These are phyloP conservation scores for Hippasteria phrygiana DNA, from an alignment of 53 echinoderm and acorn worm species.

Conservation along the genomic window DNA sequence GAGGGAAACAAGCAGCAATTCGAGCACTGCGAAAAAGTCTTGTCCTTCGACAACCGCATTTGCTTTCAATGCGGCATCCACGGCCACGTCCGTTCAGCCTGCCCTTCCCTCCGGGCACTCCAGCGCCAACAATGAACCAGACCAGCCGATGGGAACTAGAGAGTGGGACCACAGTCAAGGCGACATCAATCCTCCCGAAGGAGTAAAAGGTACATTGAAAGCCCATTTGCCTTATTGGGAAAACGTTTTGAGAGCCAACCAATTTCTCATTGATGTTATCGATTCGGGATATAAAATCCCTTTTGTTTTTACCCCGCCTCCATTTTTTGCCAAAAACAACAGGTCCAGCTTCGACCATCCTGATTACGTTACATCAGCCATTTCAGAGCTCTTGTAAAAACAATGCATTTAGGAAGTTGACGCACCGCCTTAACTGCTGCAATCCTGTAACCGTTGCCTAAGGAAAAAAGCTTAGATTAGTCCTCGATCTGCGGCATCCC, in stretches of 20 bases:
- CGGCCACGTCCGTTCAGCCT: constrained; percentile 19
- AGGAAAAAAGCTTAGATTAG: constrained; percentile 33
- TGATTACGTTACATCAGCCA: constrained; percentile 5
- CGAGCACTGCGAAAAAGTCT: no score
- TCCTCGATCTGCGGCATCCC: constrained; percentile 23
- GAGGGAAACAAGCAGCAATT: no score
- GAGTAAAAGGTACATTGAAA: constrained; percentile 62
- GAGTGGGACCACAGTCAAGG: constrained; percentile 24
- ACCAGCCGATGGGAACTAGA: constrained; percentile 31
- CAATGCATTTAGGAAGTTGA: background rate
- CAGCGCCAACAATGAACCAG: constrained; percentile 11
- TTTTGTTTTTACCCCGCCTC: constrained; percentile 10
- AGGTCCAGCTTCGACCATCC: constrained; percentile 21
- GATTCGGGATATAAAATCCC: constrained; percentile 35
- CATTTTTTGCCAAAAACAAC: constrained; percentile 45
- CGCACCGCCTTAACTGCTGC: background rate
- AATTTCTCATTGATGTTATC: constrained; percentile 39
- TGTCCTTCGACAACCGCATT: no score
- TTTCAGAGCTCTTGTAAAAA: background rate
- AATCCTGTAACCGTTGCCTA: constrained; percentile 13
- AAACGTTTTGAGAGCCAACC: constrained; percentile 21
- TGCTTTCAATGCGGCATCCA: no score
- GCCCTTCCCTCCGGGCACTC: constrained; percentile 23
- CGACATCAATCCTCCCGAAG: background rate
- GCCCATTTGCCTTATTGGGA: constrained; percentile 39